Evolutionary conservation across 2,113 vertebrate genomes (phyloP), one percentile per base, ranked within the genome.

Genomic region (Platysternon megacephalum): DNA sequence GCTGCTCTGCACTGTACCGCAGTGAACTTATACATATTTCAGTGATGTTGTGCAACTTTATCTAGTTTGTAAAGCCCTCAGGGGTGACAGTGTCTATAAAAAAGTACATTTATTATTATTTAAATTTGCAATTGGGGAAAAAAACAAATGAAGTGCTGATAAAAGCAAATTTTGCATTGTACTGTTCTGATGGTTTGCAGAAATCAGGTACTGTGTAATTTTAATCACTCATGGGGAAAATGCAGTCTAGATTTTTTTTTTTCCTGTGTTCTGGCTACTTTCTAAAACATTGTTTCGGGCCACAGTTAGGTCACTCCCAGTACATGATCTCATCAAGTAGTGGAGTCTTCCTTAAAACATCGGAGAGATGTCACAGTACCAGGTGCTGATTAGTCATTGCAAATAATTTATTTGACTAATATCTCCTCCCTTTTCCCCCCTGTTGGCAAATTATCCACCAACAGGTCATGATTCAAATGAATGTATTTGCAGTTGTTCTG

Each of bases 1-100:
- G 10, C 51, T 53, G 48, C 80, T n/a, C 12, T 65, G 83, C 56
- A 35, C 49, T 14, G 17, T 6, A 1, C 51, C 2, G 0, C 1
- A 1, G 24, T 35, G 72, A 9, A 21, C 56, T 19, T 48, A 13
- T 35, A 46, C 8, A 0, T 51, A 1, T 16, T 1, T 1, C 5
- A 46, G 61, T 6, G 80, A 6, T 55, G 52, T 93, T 65, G 82
- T 14, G 0, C 52, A 13, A 42, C 26, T 56, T 0, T 2, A 19
- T 55, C 22, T 1, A 0, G 83, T 46, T 72, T 65, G 14, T 55
- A 49, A n/a, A 29, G 51, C 42, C 68, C 79, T 39, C n/a, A 51
- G 76, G 78, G 84, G 7, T 17, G 51, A 35, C 51, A 2, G 42
- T 5, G 35, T 29, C 55, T 44, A 4, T 1, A 51, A 56, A 78